phyloP scores from a whole-genome alignment of 2,888 invertebrate genomes.

The Marasmarcha lunaedactyla region DNA sequence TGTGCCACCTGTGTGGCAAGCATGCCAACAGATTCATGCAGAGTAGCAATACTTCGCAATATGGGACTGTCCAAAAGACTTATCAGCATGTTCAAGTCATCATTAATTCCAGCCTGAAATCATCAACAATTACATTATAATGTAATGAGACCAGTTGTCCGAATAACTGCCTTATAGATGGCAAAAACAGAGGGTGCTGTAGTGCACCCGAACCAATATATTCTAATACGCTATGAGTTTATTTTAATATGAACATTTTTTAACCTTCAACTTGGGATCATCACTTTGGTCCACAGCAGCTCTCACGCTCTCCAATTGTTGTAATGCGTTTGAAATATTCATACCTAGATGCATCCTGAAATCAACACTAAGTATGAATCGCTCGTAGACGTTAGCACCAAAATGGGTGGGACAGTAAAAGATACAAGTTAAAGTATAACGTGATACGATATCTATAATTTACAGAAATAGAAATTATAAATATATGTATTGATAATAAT shows the following conservation, averaged over 20 bases:
- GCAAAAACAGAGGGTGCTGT: no score
- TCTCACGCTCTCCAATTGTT: conserved; percentile 90
- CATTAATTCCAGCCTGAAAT: conserved; percentile 68
- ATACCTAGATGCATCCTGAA: conserved; percentile 68
- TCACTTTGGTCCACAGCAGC: conserved; percentile 86
- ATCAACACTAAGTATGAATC: neutral
- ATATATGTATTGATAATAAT: no score
- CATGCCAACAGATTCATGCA: conserved; percentile 91
- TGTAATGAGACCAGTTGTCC: no score
- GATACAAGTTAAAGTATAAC: no score
- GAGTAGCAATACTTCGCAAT: conserved; percentile 88
- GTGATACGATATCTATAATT: no score
- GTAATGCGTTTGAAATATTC: conserved; percentile 91
- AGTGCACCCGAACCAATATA: no score
- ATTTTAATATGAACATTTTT: no score
- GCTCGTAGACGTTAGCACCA: no score
- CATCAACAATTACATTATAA: neutral
- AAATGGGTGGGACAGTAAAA: no score
- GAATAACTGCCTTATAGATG: no score
- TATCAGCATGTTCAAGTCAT: conserved; percentile 86
- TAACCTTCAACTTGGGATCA: conserved; percentile 82
- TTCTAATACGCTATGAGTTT: no score
- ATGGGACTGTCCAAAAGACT: conserved; percentile 91
- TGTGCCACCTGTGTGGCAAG: conserved; percentile 88
- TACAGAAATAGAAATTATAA: no score